A percentile compares a stretch with the other conserved stretches of the same genome.
phyloP scores from a whole-genome alignment of 2,797 vertebrate species.

The Melanotaenia boesemani region DNA sequence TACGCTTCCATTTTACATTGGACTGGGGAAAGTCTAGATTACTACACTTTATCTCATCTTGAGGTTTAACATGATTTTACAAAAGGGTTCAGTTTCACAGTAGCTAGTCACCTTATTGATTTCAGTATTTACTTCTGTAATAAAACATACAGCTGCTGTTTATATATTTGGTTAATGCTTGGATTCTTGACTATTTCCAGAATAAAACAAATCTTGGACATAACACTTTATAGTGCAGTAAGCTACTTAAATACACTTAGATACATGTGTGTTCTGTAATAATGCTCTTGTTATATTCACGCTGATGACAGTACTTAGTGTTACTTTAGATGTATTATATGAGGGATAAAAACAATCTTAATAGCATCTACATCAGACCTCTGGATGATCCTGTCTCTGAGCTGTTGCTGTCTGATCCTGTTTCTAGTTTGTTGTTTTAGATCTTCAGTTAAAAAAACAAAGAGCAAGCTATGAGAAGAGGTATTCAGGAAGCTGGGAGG shows the following conservation, averaged over 20 bases:
- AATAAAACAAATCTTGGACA: background rate
- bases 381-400: constrained; percentile 63
- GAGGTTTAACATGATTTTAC: background rate
- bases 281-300: background rate
- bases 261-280: background rate
- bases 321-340: background rate
- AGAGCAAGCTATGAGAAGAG: constrained; percentile 58
- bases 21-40: background rate
- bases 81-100: background rate
- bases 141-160: background rate
- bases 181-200: no score
- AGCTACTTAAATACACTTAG: background rate
- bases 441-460: constrained; percentile 59
- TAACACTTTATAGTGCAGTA: background rate
- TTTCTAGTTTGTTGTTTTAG: constrained; percentile 67
- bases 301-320: background rate
- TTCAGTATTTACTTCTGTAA: background rate
- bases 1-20: background rate
- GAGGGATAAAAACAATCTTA: constrained; percentile 14
- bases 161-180: no score
- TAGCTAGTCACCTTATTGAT: background rate
- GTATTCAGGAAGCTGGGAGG: constrained; percentile 71
- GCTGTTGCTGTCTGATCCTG: constrained; percentile 65
- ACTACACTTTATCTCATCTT: background rate
- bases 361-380: constrained; percentile 35